Percentiles rank a stretch among this genome's conserved stretches.
phyloP scores from a whole-genome alignment of 1,140 invertebrate species.

The Zaprionus camerounensis region DNA sequence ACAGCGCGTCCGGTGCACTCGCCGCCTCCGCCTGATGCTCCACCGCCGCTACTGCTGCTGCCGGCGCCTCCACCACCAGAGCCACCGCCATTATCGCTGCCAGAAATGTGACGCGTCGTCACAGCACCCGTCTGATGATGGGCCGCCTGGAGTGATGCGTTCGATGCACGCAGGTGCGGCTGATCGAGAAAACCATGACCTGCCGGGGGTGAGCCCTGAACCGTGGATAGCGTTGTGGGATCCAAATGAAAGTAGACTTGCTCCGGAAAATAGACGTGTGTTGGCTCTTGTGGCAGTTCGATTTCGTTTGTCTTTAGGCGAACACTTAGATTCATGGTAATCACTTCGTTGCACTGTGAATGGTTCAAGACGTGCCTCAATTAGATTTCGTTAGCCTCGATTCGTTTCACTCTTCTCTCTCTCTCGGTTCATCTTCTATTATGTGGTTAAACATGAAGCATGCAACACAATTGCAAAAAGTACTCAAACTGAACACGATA shows the following conservation, averaged over 20 bases:
- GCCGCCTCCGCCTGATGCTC: slow-evolving; percentile 22
- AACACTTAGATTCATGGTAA: slow-evolving; percentile 85
- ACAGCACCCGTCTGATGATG: slow-evolving; percentile 43
- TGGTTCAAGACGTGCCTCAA: slow-evolving; percentile 4
- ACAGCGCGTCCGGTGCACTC: slow-evolving; percentile 85
- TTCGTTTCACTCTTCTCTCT: slow-evolving; percentile 1
- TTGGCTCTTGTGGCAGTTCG: slow-evolving; percentile 84
- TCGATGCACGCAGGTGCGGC: slow-evolving; percentile 73
- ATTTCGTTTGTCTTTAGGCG: slow-evolving; percentile 85
- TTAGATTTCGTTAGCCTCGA: slow-evolving; percentile 17
- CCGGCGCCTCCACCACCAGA: slow-evolving; percentile 36
- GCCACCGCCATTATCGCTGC: slow-evolving; percentile 23
- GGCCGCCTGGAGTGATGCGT: slow-evolving; percentile 70
- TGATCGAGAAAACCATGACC: slow-evolving; percentile 67
- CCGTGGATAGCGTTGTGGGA: slow-evolving; percentile 57
- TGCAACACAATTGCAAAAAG: slow-evolving; percentile 52
- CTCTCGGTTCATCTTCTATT: not conserved
- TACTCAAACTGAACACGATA: slow-evolving; percentile 52
- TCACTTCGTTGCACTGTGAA: slow-evolving; percentile 79
- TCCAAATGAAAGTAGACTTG: slow-evolving; percentile 79
- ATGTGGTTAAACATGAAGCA: slow-evolving; percentile 54
- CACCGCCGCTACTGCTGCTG: slow-evolving; percentile 76
- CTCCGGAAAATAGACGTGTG: slow-evolving; percentile 78
- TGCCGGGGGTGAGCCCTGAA: slow-evolving; percentile 56
- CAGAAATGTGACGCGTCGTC: slow-evolving; percentile 33